A percentile compares a stretch with the other conserved stretches of the same genome.
Evolutionary conservation across 37 sponge, comb jelly and placozoan genomes (phyloP).

Genomic region (Cladorhizidae sp.): DNA sequence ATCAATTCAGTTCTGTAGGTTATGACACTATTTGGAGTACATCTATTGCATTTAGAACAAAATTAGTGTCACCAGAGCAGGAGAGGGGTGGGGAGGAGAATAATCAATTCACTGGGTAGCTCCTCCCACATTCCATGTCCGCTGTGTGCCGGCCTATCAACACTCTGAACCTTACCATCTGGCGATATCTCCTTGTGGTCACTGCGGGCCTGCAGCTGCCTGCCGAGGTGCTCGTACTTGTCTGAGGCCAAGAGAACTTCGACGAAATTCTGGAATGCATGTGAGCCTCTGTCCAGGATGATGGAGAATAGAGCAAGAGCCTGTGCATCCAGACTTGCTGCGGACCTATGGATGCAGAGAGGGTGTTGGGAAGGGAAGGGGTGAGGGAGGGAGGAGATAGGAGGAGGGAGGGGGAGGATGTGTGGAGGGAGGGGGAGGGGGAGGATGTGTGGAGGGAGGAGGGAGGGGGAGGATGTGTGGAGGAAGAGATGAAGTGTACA

Average conservation of each 20-base stretch:
- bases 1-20: too few species aligned
- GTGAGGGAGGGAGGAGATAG: not conserved
- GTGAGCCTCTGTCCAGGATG: slow-evolving; percentile 1
- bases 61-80: too few species aligned
- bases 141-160: too few species aligned
- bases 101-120: too few species aligned
- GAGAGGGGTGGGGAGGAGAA: too few species aligned
- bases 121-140: too few species aligned
- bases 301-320: not conserved
- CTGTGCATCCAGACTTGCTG: not conserved
- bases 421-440: not conserved
- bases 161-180: too few species aligned
- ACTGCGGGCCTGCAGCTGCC: not conserved
- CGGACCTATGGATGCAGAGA: not conserved
- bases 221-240: not conserved
- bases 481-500: not conserved
- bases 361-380: not conserved
- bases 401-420: not conserved
- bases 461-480: not conserved
- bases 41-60: too few species aligned
- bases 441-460: not conserved
- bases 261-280: not conserved
- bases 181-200: too few species aligned
- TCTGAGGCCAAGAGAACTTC: slow-evolving; percentile 2
- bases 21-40: too few species aligned